Base-by-base conservation (phyloP, 2,797 vertebrate species). In the Balearica regulorum region DNA sequence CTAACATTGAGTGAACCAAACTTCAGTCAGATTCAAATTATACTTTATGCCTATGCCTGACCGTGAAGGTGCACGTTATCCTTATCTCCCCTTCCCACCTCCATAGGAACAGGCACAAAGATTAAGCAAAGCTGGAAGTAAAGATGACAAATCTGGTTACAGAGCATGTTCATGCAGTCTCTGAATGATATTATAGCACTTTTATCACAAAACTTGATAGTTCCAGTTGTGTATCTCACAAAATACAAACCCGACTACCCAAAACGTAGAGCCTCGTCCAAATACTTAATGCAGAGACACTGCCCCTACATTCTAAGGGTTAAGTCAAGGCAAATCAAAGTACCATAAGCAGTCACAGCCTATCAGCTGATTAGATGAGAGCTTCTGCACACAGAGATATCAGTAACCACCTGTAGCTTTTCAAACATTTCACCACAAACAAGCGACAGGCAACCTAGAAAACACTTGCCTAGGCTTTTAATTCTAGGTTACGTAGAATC, bases 401-500 rank as follows among this genome's bases (percentile, higher is more conserved):
- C 57, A 8, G 39, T 13, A 26, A 43, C 21, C 41, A 94, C n/a
- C 39, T 39, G 18, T 10, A 73, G 31, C 66, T 54, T 44, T 64
- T 15, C 21, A 69, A 61, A 54, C 49, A 31, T 7, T 58, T 64
- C 58, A 66, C 41, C 33, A 31, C 58, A 80, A 65, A 39, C 22
- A 54, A 49, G 28, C 8, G 62, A 54, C 12, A 5, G 0, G 0
- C 31, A 49, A 20, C 8, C 48, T 11, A 35, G 41, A 46, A 53
- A 71, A 15, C 64, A 10, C 60, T 8, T 64, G 3, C 20, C 44
- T 28, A 41, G n/a, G 13, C 53, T 71, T 73, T 6, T 26, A 76
- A 58, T 19, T 49, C 25, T 7, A 37, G 19, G 8, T 1, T 43
- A 13, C 0, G 0, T 0, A 41, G 11, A 12, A 71, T 33, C 61